Evolutionary conservation across 2,113 vertebrate species (phyloP), one percentile per base, ranked within the genome.

Genomic region (human (Homo sapiens)): DNA sequence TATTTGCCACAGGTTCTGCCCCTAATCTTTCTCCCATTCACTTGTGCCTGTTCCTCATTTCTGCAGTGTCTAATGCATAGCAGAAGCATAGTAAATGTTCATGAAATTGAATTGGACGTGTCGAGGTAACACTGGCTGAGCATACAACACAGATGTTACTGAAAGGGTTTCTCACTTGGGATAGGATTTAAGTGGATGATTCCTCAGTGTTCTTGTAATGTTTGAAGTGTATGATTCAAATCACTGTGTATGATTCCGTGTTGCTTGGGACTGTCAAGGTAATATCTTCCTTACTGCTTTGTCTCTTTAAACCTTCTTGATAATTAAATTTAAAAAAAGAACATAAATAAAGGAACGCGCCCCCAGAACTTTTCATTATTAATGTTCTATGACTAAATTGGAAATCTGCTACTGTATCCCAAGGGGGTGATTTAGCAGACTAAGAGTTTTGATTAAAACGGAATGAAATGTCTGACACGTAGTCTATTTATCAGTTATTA

Each of bases 401-500:
- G 97, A 99, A 99, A 98, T 98, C 96, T 98, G 97, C 97, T 98
- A 93, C 98, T 98, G 96, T 98, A 98, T 97, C 98, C 98, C 98
- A 98, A 98, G 98, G 98, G 98, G 98, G 97, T 99, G 98, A 99
- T 99, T 98, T 98, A 98, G 97, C 94, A 98, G 98, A 98, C 96
- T 95, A 98, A 95, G 96, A 98, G 97, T 98, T 99, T 99, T 99
- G 98, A 99, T 99, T 99, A 99, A 99, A 98, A 98, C 97, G 97
- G 97, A 98, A 98, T 98, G 98, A 98, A 99, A 99, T 98, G 97
- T 98, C 98, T 99, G 98, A 98, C 98, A 98, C 85, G 84, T 61
- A 97, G 97, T 98, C 98, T 99, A 99, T 99, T 99, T 99, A 98
- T 99, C 98, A 98, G 98, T 98, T 99, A 98, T 98, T 98, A 98